Evolutionary conservation across 2,797 vertebrate genomes (phyloP).

Genomic region (Coreius guichenoti): DNA sequence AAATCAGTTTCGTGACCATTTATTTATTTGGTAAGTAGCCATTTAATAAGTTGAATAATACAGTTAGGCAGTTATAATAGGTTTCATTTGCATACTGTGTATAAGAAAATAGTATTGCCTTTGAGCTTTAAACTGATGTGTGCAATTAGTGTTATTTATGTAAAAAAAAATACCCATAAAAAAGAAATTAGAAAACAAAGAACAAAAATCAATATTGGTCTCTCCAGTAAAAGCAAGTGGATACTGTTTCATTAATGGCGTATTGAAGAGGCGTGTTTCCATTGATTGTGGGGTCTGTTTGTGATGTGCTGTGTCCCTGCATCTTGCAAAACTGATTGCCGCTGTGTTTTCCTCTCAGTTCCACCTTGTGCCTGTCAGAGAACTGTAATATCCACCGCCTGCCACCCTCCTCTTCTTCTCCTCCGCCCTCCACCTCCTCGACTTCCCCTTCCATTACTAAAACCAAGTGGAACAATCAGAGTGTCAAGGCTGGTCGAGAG

Average conservation of each 20-base stretch:
- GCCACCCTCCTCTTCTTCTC: constrained; percentile 69
- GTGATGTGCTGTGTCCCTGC: constrained; percentile 4
- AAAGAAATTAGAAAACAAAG: constrained; percentile 5
- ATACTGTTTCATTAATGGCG: constrained; percentile 30
- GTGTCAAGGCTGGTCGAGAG: constrained; percentile 71
- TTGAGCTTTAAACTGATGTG: constrained; percentile 4
- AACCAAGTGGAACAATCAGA: constrained; percentile 58
- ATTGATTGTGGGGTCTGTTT: constrained; percentile 24
- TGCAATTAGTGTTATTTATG: constrained; percentile 15
- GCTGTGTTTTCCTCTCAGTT: constrained; percentile 62
- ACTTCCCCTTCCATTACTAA: constrained; percentile 71
- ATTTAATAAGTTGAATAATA: neutral
- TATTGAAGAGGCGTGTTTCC: constrained; percentile 28
- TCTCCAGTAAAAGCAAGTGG: constrained; percentile 24
- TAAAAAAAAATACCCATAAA: constrained; percentile 5
- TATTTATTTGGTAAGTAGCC: neutral
- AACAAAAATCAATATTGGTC: constrained; percentile 26
- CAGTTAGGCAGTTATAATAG: neutral
- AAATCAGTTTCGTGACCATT: neutral
- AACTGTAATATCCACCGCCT: constrained; percentile 79
- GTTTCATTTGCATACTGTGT: neutral
- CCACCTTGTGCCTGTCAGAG: constrained; percentile 80
- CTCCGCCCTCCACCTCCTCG: constrained; percentile 70
- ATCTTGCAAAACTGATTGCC: constrained; percentile 30
- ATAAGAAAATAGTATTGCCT: neutral